phyloP scores from a whole-genome alignment of 2,888 invertebrate genomes.

The Ophion obscuratus region DNA sequence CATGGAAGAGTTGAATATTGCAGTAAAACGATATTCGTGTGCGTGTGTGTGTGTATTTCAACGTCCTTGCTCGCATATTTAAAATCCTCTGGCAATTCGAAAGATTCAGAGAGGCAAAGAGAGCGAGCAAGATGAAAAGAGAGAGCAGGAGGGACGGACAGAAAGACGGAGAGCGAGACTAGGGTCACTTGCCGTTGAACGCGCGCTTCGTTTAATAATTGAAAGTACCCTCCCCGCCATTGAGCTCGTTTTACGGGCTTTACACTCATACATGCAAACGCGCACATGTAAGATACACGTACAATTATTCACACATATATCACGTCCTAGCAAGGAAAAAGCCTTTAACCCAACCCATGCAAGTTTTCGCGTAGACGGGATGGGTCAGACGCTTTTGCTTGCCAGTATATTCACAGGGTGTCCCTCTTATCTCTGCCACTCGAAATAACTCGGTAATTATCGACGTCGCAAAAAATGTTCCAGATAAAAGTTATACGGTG shows the following conservation, averaged over 20 bases:
- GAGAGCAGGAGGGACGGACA: not conserved
- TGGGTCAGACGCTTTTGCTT: not conserved
- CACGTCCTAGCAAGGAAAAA: not conserved
- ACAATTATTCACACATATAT: not conserved
- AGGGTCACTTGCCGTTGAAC: constrained; percentile 32
- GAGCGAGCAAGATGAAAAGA: not conserved
- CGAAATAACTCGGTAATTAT: too few relatives aligned
- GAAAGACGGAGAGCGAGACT: not conserved
- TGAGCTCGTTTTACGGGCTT: constrained; percentile 49
- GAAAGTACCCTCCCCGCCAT: constrained; percentile 52
- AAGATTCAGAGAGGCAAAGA: not conserved
- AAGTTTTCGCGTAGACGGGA: not conserved
- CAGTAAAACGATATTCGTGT: constrained; percentile 8
- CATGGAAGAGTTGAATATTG: constrained; percentile 1
- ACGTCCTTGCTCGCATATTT: constrained; percentile 27
- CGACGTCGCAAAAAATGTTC: too few relatives aligned
- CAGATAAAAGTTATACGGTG: too few relatives aligned
- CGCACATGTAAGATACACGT: not conserved
- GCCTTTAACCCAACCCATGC: not conserved
- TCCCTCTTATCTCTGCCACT: too few relatives aligned
- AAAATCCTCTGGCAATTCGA: constrained; percentile 31
- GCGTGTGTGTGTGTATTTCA: not conserved
- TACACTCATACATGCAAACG: constrained; percentile 1
- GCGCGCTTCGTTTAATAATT: constrained; percentile 57
- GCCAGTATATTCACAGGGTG: not conserved